Evolutionary conservation across 2,888 invertebrate genomes (phyloP), one percentile per base, ranked within the genome.

Genomic region (Mesoligia furuncula): DNA sequence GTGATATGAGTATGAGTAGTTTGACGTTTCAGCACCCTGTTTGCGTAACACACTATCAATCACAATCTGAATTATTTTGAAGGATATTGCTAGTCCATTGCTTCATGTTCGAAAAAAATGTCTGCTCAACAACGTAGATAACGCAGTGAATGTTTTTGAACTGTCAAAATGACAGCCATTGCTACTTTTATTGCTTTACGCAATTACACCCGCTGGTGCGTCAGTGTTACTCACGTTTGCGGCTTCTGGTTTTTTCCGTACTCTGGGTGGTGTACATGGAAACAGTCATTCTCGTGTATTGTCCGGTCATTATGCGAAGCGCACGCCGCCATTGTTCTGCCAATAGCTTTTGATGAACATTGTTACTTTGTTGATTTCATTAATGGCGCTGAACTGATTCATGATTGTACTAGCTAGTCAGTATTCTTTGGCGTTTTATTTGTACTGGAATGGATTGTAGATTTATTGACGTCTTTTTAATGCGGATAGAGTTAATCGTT

Each of bases 291-390:
- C 62, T 57, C 79, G 17, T 72, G 83, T 66, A 84, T 87, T 88
- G 94, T 92, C 79, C 88, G 79, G 91, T 91, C 87, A 92, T 92
- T 91, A 90, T 84, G 77, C 71, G 70, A 79, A 80, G 81, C 72
- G 81, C 79, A 80, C 83, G 80, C 79, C 76, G 74, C 65, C 79
- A 94, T 95, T 95, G 95, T 95, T 93, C 92, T 83, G 85, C 90
- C 88, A 93, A 93, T 93, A 84, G 93, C 93, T 94, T 92, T 91
- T 93, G 93, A 94, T 93, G 93, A 93, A 92, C 93, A 93, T 91
- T 88, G 93, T 91, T 91, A 91, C 92, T 92, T 89, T 92, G 94
- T 93, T 93, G 92, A 93, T 93, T 93, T 92, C 91, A 93, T 92
- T 93, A 92, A 93, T 93, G 92, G 92, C 88, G 81, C 83, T 80